A percentile compares a stretch with the other conserved stretches of the same genome.
These are phyloP conservation scores for Penaeus japonicus DNA, from an alignment of 1,140 invertebrate genomes.

Conservation along the genomic window DNA sequence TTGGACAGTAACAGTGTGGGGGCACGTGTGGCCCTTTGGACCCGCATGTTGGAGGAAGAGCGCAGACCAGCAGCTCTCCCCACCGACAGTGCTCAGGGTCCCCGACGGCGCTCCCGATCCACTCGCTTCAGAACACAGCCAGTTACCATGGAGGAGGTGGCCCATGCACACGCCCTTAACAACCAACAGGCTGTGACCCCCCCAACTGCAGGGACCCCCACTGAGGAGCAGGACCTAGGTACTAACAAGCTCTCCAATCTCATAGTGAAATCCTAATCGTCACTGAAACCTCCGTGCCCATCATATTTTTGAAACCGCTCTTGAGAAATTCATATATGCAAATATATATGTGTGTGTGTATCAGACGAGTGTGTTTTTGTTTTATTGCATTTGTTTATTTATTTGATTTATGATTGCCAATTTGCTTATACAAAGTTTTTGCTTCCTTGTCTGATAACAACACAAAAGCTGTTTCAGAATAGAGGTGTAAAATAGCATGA, in stretches of 20 bases:
- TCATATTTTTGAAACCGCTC: neutral
- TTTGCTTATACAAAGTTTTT: too few relatives aligned
- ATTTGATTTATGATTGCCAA: neutral
- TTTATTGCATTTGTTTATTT: neutral
- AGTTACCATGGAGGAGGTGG: slow-evolving; percentile 75
- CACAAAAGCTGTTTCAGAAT: too few relatives aligned
- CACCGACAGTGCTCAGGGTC: slow-evolving; percentile 19
- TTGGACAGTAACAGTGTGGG: slow-evolving; percentile 33
- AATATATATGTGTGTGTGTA: neutral
- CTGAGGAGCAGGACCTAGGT: slow-evolving; percentile 47
- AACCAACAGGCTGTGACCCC: slow-evolving; percentile 21
- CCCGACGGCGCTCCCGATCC: slow-evolving; percentile 36
- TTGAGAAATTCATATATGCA: slow-evolving; percentile 6
- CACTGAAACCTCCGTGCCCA: neutral
- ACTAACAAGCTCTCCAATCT: slow-evolving; percentile 42
- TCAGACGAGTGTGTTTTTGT: neutral
- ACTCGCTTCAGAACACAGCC: slow-evolving; percentile 74
- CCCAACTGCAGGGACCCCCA: slow-evolving; percentile 17
- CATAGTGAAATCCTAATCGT: slow-evolving; percentile 38
- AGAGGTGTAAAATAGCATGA: too few relatives aligned
- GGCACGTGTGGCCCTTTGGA: slow-evolving; percentile 49
- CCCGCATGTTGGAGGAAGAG: slow-evolving; percentile 42
- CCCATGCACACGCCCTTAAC: slow-evolving; percentile 49
- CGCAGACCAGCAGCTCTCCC: slow-evolving; percentile 1
- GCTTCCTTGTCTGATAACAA: too few relatives aligned